Conservation (phyloP, 1,140 invertebrate genomes). For the Brachionus calyciflorus region DNA sequence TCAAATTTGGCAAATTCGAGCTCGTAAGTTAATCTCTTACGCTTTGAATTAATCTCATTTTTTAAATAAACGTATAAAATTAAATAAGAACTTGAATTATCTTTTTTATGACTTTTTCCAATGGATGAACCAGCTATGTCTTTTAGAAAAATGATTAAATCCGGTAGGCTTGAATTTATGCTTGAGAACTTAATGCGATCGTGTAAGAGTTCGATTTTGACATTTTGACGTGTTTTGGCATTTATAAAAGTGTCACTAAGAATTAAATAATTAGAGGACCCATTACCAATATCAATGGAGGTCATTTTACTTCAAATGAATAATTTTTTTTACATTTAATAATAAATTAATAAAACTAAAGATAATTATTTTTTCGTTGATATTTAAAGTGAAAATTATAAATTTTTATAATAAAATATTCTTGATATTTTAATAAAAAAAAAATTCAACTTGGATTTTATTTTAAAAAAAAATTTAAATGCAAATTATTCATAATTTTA, state of each 20-base stretch:
- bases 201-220: not conserved
- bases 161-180: not conserved
- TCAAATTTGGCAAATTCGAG: not conserved
- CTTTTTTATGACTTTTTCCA: conserved; percentile 1
- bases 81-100: not conserved
- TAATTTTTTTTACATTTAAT: no score
- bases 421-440: no score
- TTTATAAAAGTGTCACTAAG: not conserved
- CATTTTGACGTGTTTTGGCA: not conserved
- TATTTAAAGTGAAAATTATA: no score
- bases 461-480: no score
- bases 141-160: not conserved
- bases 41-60: not conserved
- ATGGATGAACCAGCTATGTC: conserved; percentile 19
- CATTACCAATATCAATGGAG: not conserved
- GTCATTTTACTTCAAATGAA: not conserved
- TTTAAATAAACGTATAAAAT: conserved; percentile 25
- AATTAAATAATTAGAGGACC: not conserved
- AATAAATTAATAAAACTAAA: no score
- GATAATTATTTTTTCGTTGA: no score
- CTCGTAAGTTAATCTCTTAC: conserved; percentile 13
- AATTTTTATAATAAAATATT: no score
- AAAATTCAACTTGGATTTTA: no score
- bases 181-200: not conserved
- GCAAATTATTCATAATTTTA: no score